These are phyloP conservation scores for Ceratina australensis DNA, from an alignment of 1,140 invertebrate species.

Conservation along the genomic window DNA sequence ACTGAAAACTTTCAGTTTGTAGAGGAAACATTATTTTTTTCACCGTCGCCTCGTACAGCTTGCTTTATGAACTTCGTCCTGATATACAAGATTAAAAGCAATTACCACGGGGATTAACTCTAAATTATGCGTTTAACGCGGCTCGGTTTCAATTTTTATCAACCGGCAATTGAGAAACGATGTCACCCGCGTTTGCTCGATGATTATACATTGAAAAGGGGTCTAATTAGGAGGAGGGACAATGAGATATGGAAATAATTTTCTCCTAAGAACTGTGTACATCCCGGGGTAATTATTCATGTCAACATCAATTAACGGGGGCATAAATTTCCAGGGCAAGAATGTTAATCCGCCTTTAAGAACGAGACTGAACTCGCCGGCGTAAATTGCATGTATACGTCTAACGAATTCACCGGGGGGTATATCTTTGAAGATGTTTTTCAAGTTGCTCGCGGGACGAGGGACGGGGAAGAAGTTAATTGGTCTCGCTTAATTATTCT, in stretches of 20 bases:
- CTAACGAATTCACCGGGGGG: conserved; percentile 19
- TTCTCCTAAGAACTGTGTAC: background rate
- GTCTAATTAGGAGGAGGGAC: no score
- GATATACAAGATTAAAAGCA: conserved; percentile 2
- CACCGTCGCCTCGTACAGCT: background rate
- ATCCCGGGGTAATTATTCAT: background rate
- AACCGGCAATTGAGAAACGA: no score
- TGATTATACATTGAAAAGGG: no score
- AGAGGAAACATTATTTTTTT: background rate
- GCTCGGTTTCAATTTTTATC: no score
- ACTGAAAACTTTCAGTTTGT: background rate
- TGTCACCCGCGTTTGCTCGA: no score
- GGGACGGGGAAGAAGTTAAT: conserved; percentile 42
- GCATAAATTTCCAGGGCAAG: conserved; percentile 10
- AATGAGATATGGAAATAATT: background rate
- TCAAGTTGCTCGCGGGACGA: conserved; percentile 9
- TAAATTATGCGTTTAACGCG: background rate
- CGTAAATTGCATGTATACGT: conserved; percentile 28
- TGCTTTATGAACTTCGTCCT: background rate
- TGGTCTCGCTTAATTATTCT: conserved; percentile 53
- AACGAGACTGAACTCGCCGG: conserved; percentile 2
- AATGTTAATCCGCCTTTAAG: conserved; percentile 24
- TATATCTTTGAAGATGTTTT: conserved; percentile 38
- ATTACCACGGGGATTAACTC: background rate
- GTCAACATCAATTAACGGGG: background rate